Base-by-base conservation (phyloP, 2,113 vertebrate species). In the Lampris incognitus region DNA sequence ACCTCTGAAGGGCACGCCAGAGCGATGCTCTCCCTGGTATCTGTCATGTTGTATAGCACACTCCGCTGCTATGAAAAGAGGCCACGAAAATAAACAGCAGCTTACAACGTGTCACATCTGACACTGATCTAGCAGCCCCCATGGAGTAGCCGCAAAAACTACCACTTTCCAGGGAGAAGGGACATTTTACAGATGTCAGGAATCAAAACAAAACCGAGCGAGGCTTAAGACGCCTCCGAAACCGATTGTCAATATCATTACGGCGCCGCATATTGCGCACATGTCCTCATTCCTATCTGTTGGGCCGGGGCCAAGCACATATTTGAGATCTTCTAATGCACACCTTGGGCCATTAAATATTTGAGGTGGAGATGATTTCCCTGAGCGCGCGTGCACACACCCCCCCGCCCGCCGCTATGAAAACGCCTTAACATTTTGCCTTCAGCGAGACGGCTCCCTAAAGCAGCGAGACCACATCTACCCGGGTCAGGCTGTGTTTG, bases 31-130 rank as follows among this genome's bases (percentile, higher is more conserved):
- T 84, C 66, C 40, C 79, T 54, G 54, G 57, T 76, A 74, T 81
- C 78, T 86, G 85, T 86, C 87, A 81, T 81, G 85, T 84, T 40
- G 9, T 10, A 24, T 24, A 58, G 74, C 66, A 54, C 39, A 48
- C 74, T 74, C 81, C 61, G 72, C 66, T 49, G 36, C 74, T 56
- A 76, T 77, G 84, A 87, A 71, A 85, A 81, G 76, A 79, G 69
- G 82, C 84, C 74, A 81, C 70, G 79, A 72, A 87, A 81, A 84
- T 76, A 85, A 88, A 88, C 79, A 63, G 71, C 81, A 62, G 82
- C 77, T 85, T 83, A 85, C 81, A 50, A 54, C 1, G 55, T 69
- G 83, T 79, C 81, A 79, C 72, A 72, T 76, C 85, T 80, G 80
- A 85, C 88, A 87, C 70, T 44, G 80, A 90, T 85, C 70, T 44